These are phyloP conservation scores for Leiothrix lutea DNA, from an alignment of 2,113 vertebrate species.

Conservation along the genomic window DNA sequence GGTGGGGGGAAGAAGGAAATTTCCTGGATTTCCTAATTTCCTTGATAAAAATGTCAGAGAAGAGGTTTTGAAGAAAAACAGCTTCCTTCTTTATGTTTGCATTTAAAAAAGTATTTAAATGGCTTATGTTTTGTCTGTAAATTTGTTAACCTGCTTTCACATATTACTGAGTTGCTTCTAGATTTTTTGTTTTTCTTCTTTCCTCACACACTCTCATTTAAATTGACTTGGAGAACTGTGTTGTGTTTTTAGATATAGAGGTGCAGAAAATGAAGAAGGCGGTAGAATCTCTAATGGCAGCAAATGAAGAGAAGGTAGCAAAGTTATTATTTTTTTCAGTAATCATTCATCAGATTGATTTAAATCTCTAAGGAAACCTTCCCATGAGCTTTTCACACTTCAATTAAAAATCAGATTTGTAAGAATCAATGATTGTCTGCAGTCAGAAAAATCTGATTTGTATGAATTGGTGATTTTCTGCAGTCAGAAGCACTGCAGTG, in stretches of 20 bases:
- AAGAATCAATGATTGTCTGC: background rate
- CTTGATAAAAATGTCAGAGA: background rate
- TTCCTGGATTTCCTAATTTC: background rate
- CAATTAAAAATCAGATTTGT: background rate
- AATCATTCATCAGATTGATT: background rate
- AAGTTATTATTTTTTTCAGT: background rate
- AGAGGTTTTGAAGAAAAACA: background rate
- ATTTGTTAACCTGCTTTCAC: background rate
- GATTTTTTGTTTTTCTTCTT: background rate
- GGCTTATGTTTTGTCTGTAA: background rate
- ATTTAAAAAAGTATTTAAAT: background rate
- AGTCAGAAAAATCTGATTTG: background rate
- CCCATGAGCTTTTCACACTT: background rate
- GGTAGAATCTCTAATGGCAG: constrained; percentile 92
- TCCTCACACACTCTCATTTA: background rate
- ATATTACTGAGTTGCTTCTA: background rate
- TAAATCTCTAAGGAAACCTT: background rate
- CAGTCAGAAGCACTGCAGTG: background rate
- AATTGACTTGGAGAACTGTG: constrained; percentile 16
- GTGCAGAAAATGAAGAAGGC: constrained; percentile 97
- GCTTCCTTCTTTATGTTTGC: background rate
- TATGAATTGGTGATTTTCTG: background rate
- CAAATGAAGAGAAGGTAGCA: constrained; percentile 87
- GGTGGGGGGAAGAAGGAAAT: background rate
- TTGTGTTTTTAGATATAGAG: constrained; percentile 86